These are phyloP conservation scores for Oncorhynchus clarkii DNA, from an alignment of 2,113 vertebrate genomes.

Conservation along the genomic window DNA sequence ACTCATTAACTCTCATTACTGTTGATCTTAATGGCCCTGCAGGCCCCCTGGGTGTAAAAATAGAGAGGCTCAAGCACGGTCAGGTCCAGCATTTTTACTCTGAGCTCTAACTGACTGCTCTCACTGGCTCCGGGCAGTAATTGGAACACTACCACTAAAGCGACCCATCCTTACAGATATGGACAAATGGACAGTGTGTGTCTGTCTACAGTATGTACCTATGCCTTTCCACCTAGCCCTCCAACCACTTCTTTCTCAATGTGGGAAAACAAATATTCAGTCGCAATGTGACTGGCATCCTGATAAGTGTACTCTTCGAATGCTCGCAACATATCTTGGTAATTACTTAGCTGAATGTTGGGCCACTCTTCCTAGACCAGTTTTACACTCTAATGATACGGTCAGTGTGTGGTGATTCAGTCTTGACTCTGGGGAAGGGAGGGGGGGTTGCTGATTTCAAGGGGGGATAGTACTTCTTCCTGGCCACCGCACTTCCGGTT, in stretches of 20 bases:
- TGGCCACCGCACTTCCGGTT: conserved; percentile 33
- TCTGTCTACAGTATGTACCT: too few species aligned
- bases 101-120: background rate
- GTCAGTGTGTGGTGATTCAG: background rate
- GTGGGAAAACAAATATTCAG: too few species aligned
- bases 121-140: conserved; percentile 22
- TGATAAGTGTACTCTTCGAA: too few species aligned
- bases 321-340: too few species aligned
- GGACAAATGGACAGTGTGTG: background rate
- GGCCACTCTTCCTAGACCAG: too few species aligned
- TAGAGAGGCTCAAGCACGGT: conserved; percentile 36
- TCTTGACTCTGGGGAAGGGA: background rate
- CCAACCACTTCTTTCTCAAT: too few species aligned
- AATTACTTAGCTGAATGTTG: too few species aligned
- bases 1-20: conserved; percentile 73
- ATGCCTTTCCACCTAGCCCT: too few species aligned
- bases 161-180: conserved; percentile 9
- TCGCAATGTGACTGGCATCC: too few species aligned
- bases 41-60: conserved; percentile 64
- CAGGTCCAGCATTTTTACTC: conserved; percentile 58
- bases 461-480: background rate
- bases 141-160: conserved; percentile 45
- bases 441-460: background rate
- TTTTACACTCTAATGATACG: background rate
- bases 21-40: conserved; percentile 20